Conservation (phyloP, 2,888 invertebrate genomes). For the Drosophila ustulata region DNA sequence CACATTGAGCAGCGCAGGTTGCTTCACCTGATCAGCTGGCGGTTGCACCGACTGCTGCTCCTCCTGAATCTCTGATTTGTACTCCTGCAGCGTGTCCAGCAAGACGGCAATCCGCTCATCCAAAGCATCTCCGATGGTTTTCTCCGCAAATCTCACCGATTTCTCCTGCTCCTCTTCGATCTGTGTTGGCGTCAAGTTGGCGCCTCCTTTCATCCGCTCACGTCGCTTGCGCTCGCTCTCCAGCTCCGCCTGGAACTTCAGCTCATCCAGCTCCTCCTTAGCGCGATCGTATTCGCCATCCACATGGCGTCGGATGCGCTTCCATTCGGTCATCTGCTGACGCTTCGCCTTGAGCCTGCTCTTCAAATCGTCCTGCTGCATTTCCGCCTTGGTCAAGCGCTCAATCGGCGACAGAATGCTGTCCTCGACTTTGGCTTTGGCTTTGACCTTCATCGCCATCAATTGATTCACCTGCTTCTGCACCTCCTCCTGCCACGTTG, state of each 20-base stretch:
- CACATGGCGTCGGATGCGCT: conserved; percentile 24
- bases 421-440: background rate
- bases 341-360: conserved; percentile 23
- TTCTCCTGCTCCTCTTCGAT: background rate
- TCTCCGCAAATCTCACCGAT: background rate
- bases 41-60: background rate
- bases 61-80: too few relatives aligned
- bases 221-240: background rate
- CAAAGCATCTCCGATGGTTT: conserved; percentile 19
- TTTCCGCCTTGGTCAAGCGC: background rate
- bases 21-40: background rate
- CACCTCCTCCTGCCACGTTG: conserved; percentile 24
- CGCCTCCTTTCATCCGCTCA: conserved; percentile 36
- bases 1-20: background rate
- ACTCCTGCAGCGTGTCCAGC: conserved; percentile 30
- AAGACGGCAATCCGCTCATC: conserved; percentile 31
- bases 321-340: conserved; percentile 33
- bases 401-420: background rate
- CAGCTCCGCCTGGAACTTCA: background rate
- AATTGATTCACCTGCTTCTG: conserved; percentile 6
- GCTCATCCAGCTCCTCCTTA: conserved; percentile 25
- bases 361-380: conserved; percentile 1
- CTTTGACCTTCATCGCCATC: background rate
- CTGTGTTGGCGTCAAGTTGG: background rate
- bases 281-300: conserved; percentile 26